These are phyloP conservation scores for Rhagonycha fulva DNA, from an alignment of 2,888 invertebrate species.

Conservation along the genomic window DNA sequence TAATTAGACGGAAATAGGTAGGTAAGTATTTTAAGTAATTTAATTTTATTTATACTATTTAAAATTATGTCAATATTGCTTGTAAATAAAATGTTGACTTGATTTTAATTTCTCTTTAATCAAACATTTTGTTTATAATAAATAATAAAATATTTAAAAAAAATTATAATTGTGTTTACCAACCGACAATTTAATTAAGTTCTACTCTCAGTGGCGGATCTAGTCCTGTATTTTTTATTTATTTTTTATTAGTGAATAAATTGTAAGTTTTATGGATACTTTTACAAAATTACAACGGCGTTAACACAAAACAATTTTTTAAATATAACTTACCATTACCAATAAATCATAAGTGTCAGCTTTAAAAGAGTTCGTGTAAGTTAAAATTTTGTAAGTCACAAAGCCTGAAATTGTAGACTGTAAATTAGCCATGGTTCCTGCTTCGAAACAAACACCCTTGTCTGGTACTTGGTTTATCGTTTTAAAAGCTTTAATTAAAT, in stretches of 20 bases:
- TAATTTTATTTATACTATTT: background rate
- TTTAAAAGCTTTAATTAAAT: conserved; percentile 30
- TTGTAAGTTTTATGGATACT: background rate
- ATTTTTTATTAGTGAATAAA: too few relatives aligned
- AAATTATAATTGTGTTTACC: too few relatives aligned
- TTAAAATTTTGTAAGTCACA: conserved; percentile 45
- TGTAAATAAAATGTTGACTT: background rate
- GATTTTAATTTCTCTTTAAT: background rate
- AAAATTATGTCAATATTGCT: background rate
- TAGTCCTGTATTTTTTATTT: too few relatives aligned
- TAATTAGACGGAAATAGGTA: background rate
- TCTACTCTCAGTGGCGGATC: too few relatives aligned
- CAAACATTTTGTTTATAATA: background rate
- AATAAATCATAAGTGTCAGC: conserved; percentile 44
- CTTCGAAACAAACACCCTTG: conserved; percentile 36
- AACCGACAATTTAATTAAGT: too few relatives aligned
- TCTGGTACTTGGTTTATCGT: conserved; percentile 24
- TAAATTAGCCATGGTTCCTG: conserved; percentile 48
- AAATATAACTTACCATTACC: conserved; percentile 25
- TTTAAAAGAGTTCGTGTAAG: conserved; percentile 39
- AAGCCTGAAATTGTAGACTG: conserved; percentile 46
- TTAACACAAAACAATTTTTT: background rate
- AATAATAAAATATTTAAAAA: background rate
- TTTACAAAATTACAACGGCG: background rate
- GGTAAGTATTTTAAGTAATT: too few relatives aligned